Evolutionary conservation across 2,888 invertebrate genomes (phyloP), one percentile per base, ranked within the genome.

Genomic region (Argyresthia albistria): DNA sequence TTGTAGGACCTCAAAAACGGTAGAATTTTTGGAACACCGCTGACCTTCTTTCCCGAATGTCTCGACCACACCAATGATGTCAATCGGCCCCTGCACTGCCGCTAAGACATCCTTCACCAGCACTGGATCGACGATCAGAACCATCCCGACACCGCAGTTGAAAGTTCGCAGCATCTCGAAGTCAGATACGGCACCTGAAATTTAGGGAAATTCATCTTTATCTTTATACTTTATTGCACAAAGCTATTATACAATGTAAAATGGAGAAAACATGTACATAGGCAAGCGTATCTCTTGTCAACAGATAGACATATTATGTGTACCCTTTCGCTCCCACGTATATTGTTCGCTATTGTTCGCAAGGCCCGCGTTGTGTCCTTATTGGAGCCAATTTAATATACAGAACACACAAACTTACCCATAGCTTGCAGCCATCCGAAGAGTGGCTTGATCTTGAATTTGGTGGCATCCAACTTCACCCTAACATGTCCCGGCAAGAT

Each of bases 101-200:
- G 64, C 69, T 8, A 84, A 55, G 50, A 90, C 65, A 50, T 83
- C 80, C 0, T 88, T 73, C 57, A 89, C 89, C 37, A 92, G 70
- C n/a, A 84, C 71, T 4, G 90, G 84, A 11, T 90, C 90, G 8
- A 94, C 93, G 43, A 99, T 89, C 48, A 97, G 75, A 16, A 96
- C 89, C 79, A 95, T 93, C 0, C 99, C 99, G 45, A 99, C 89
- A 0, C 99, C 99, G 79, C 98, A 98, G 83, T 99, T 99, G 77
- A 98, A 97, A 0, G 97, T 97, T 49, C 93, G 89, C 11, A 96
- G 86, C 93, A 99, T 92, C 71, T 97, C 96, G 54, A 87, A 77
- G 65, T 93, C 91, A 2, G 90, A 91, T 0, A 98, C 91, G 49
- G 90, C 89, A 12, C 96, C 95, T 92, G 61, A 1, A 54, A 56